Percentiles rank a stretch among this genome's conserved stretches.
phyloP scores from a whole-genome alignment of 2,888 invertebrate genomes.

The Apotomis betuletana region DNA sequence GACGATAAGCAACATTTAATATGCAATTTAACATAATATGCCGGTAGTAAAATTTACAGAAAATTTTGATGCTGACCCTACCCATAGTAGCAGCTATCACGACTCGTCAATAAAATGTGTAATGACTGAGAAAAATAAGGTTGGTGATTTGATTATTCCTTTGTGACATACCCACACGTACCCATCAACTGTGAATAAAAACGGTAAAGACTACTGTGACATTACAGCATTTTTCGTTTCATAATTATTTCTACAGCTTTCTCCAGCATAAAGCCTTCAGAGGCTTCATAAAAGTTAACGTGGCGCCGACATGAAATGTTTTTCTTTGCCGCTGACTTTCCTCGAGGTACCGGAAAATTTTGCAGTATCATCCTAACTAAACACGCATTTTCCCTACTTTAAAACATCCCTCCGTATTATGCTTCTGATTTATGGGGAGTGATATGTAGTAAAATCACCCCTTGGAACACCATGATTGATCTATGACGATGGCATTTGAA shows the following conservation, averaged over 20 bases:
- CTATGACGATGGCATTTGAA: slow-evolving; percentile 36
- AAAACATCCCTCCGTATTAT: slow-evolving; percentile 51
- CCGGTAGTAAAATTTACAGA: too few relatives aligned
- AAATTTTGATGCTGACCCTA: too few relatives aligned
- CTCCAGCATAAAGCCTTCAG: slow-evolving; percentile 6
- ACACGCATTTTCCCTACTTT: slow-evolving; percentile 51
- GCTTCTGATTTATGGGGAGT: slow-evolving; percentile 55
- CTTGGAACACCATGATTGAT: slow-evolving; percentile 45
- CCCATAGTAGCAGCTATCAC: too few relatives aligned
- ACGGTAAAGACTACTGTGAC: background rate
- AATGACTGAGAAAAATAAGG: too few relatives aligned
- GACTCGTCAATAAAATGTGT: too few relatives aligned
- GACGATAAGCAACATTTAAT: too few relatives aligned
- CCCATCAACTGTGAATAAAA: too few relatives aligned
- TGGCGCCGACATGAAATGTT: slow-evolving; percentile 9
- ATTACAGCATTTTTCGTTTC: background rate
- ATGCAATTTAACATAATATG: too few relatives aligned
- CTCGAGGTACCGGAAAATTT: slow-evolving; percentile 44
- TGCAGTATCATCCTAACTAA: slow-evolving; percentile 55
- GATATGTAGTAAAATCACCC: slow-evolving; percentile 53
- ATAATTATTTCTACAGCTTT: background rate
- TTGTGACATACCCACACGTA: too few relatives aligned
- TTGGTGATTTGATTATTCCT: too few relatives aligned
- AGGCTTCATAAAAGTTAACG: slow-evolving; percentile 15
- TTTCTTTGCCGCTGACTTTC: slow-evolving; percentile 20